Evolutionary conservation across 2,113 vertebrate species (phyloP).

Genomic region (Alectura lathami): DNA sequence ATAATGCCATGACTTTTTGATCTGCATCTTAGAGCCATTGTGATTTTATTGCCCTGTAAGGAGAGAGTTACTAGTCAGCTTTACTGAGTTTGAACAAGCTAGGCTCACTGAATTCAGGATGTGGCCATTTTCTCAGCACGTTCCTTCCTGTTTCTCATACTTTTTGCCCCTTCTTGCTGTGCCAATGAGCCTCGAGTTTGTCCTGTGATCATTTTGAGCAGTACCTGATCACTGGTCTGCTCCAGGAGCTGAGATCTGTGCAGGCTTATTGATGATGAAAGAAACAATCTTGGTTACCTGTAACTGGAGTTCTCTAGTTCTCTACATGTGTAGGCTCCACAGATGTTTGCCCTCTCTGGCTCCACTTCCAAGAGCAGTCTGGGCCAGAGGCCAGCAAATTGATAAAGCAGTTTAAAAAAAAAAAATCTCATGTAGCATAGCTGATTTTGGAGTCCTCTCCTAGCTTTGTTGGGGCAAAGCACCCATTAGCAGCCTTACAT

Average conservation of each 20-base stretch:
- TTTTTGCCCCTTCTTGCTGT: neutral
- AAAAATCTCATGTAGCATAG: neutral
- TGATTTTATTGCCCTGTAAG: neutral
- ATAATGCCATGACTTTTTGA: neutral
- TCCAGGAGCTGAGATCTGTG: neutral
- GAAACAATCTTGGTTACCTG: neutral
- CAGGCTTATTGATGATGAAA: neutral
- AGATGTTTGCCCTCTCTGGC: neutral
- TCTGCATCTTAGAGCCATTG: accelerated
- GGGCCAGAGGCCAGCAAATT: constrained; percentile 19
- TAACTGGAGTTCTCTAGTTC: neutral
- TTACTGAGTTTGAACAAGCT: neutral
- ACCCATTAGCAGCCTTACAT: neutral
- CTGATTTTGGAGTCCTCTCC: constrained; percentile 40
- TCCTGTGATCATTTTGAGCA: neutral
- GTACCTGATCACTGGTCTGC: neutral
- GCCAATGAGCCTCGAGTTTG: neutral
- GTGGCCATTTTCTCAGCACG: neutral
- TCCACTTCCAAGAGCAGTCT: constrained; percentile 26
- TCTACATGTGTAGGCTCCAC: neutral
- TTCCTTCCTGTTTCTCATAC: neutral
- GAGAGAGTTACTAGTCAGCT: neutral
- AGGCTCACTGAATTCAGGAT: accelerated
- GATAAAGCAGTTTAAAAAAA: constrained; percentile 16
- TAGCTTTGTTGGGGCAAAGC: neutral